Evolutionary conservation across 2,888 invertebrate species (phyloP), one percentile per base, ranked within the genome.

Genomic region (Caenorhabditis virilis): DNA sequence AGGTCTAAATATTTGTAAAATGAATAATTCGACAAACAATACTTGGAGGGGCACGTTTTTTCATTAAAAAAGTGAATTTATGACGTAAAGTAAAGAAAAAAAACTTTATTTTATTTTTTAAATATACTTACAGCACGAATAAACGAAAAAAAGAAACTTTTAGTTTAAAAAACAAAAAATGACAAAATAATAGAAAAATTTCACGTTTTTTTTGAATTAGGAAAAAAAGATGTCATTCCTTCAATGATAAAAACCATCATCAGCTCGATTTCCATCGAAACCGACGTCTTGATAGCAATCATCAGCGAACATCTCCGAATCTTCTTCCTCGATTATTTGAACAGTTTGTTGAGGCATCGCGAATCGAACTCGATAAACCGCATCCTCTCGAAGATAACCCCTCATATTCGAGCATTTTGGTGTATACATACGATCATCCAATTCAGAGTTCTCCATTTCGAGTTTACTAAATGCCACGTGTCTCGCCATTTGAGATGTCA

Each of bases 391-490:
- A 11, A 74, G 51, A 9, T 71, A 39, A 9, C 51, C 54, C 0
- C 72, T 56, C 23, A 71, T 59, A 33, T 55, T 67, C 6, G 36
- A 38, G n/a, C 63, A 57, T 39, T 50, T 58, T 13, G 27, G 18
- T n/a, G 49, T 18, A 26, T 53, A 59, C n/a, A 65, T 30, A 16
- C 72, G 42, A 26, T 75, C 72, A 18, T 73, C 75, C 16, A 72
- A 41, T 35, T 75, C 75, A 2, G 69, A 67, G 36, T 75, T 75
- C 23, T 75, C 75, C 71, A 75, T 69, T 57, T 75, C 75, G 30
- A 75, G 47, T 42, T 75, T 75, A 25, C 71, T 71, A 47, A 57
- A 75, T 3, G 71, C 72, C 30, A 75, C 59, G 27, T 61, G 58
- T 18, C 69, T 41, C 0, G 72, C 61, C n/a, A 72, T 66, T 23